A percentile compares a stretch with the other conserved stretches of the same genome.
Conservation (phyloP, 2,888 invertebrate genomes). For the Dicroscelio sp. region DNA sequence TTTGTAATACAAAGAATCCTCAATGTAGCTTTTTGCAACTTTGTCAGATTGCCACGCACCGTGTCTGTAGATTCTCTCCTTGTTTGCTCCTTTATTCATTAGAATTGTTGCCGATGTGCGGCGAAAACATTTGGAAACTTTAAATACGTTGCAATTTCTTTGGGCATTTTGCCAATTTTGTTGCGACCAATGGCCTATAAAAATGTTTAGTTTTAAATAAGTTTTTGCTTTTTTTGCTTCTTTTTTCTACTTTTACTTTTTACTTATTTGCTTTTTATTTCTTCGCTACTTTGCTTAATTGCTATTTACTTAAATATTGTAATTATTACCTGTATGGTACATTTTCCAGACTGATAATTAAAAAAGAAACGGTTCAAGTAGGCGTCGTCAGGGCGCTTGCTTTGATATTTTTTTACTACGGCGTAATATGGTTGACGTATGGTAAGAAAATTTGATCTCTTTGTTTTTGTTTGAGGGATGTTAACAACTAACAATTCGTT, state of each 20-base stretch:
- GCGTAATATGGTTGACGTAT: neutral
- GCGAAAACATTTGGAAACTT: neutral
- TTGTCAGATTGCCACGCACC: neutral
- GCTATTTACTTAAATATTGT: no score
- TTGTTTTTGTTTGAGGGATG: conserved; percentile 31
- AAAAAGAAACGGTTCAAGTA: neutral
- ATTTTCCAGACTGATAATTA: conserved; percentile 25
- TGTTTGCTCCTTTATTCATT: neutral
- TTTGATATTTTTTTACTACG: conserved; percentile 5
- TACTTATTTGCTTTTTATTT: no score
- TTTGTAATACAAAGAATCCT: neutral
- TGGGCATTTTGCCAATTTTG: conserved; percentile 5
- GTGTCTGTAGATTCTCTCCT: neutral
- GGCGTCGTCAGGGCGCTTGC: neutral
- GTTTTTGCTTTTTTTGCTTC: no score
- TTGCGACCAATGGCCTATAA: conserved; percentile 2
- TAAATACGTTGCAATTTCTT: neutral
- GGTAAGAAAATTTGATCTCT: conserved; percentile 14
- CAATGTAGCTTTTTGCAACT: neutral
- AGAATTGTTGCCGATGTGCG: neutral
- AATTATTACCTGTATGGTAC: no score
- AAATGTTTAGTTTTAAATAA: no score
- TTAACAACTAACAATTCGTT: neutral
- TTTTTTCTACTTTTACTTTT: no score
- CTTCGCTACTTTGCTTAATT: no score